Conservation (phyloP, 2,113 vertebrate genomes). For the Syrmaticus mikado region DNA sequence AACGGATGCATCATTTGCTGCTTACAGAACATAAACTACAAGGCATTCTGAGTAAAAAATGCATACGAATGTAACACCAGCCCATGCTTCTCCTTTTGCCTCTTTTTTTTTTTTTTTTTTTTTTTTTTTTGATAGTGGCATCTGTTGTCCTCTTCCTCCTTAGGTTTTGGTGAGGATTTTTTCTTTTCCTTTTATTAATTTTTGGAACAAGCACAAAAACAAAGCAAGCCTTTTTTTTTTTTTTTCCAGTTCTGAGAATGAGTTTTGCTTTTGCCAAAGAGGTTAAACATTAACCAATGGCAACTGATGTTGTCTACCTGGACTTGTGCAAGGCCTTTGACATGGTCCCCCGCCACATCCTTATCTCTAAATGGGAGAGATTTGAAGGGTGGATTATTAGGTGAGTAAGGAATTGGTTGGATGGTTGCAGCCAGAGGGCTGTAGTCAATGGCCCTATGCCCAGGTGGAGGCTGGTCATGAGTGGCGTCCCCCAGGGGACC, state of each 20-base stretch:
- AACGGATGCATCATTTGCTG: not conserved
- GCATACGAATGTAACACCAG: not conserved
- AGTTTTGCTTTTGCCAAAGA: not conserved
- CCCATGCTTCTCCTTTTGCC: not conserved
- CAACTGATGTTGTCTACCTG: too few relatives aligned
- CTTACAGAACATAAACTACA: not conserved
- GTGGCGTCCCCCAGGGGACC: too few relatives aligned
- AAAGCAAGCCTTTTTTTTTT: not conserved
- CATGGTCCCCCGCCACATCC: too few relatives aligned
- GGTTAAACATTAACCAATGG: constrained; percentile 48
- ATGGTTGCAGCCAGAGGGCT: too few relatives aligned
- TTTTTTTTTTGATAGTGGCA: not conserved
- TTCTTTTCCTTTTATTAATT: not conserved
- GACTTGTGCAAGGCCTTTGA: too few relatives aligned
- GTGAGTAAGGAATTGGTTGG: too few relatives aligned
- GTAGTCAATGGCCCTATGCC: too few relatives aligned
- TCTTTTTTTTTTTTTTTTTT: too few relatives aligned
- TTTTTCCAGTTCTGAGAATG: not conserved
- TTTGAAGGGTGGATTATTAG: too few relatives aligned
- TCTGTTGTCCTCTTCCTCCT: not conserved
- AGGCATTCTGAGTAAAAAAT: not conserved
- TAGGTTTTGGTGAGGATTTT: not conserved
- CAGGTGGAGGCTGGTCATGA: too few relatives aligned
- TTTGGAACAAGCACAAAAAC: not conserved
- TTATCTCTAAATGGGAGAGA: too few relatives aligned